Evolutionary conservation across 1,140 invertebrate genomes (phyloP).

Genomic region (Nasonia giraulti): DNA sequence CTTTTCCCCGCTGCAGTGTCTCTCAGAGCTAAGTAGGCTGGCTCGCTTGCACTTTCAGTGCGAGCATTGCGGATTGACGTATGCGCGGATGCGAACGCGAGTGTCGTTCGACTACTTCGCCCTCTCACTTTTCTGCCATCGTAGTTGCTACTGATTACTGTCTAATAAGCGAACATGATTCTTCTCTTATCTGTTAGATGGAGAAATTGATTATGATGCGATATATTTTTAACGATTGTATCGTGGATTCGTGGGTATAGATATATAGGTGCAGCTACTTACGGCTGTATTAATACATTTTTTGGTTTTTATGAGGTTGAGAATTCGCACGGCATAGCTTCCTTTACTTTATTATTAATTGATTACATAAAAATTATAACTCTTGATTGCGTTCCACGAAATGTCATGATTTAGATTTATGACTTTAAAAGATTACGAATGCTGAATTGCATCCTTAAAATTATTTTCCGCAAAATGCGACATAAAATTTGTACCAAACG

Average conservation of each 20-base stretch:
- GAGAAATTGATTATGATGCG: neutral
- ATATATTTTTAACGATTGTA: neutral
- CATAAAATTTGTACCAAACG: too few species aligned
- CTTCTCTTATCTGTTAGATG: neutral
- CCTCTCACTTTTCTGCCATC: neutral
- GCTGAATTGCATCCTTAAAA: too few species aligned
- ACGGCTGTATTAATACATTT: neutral
- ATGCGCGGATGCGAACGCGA: neutral
- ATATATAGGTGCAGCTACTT: neutral
- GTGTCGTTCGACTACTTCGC: neutral
- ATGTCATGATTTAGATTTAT: neutral
- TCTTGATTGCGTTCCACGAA: too few species aligned
- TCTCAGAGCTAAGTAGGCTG: neutral
- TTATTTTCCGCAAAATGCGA: too few species aligned
- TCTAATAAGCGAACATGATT: too few species aligned
- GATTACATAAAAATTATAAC: neutral
- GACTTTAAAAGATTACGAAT: neutral
- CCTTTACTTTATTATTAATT: neutral
- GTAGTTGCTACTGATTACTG: too few species aligned
- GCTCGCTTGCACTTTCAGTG: neutral
- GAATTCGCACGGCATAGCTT: neutral
- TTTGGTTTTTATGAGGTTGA: neutral
- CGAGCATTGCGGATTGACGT: neutral
- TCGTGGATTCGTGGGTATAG: too few species aligned
- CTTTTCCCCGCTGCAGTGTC: neutral